Base-by-base conservation (phyloP, 2,113 vertebrate genomes). In the Patagioenas fasciata region DNA sequence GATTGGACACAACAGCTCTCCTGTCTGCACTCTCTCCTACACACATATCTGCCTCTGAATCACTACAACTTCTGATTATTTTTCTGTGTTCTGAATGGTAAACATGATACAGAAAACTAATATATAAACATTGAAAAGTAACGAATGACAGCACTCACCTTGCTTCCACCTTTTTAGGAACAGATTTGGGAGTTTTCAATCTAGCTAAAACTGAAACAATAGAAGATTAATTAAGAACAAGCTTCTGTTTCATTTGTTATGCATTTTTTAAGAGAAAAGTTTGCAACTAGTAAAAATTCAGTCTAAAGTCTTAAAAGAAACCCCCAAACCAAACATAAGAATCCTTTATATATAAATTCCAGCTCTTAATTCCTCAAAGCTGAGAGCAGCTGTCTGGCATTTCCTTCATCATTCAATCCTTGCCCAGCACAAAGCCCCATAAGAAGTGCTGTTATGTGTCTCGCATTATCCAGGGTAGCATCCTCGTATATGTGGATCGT, bases 131-230 rank as follows among this genome's bases (percentile, higher is more conserved):
- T 5, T 17, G 15, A 61, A 53, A 44, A 42, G 28, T 28, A 42
- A 72, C 53, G 81, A 62, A 38, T 29, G 44, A 32, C 34, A 82
- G 70, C 77, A 96, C 97, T 58, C 80, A 98, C 98, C 92, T 93
- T 10, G 4, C 0, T 6, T 44, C 36, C 6, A 3, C 11, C 65
- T 78, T 94, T 73, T 42, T 92, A n/a, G 42, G 14, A 51, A 50
- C 50, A 29, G 88, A 53, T 44, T 79, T 92, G 15, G 91, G 94
- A 79, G 94, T 97, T 56, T 91, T 98, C 74, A 73, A 88, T 83
- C 23, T 75, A 40, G 53, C 21, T 75, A 93, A n/a, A 96, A 86
- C 97, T 98, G 96, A 94, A 96, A 84, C 40, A 95, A 85, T 77
- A 82, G 31, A 72, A 81, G 29, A 85, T 64, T 18, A 57, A 56